A percentile compares a stretch with the other conserved stretches of the same genome.
Conservation (phyloP, 2,113 vertebrate genomes). For the Neodontobutis hainanensis region DNA sequence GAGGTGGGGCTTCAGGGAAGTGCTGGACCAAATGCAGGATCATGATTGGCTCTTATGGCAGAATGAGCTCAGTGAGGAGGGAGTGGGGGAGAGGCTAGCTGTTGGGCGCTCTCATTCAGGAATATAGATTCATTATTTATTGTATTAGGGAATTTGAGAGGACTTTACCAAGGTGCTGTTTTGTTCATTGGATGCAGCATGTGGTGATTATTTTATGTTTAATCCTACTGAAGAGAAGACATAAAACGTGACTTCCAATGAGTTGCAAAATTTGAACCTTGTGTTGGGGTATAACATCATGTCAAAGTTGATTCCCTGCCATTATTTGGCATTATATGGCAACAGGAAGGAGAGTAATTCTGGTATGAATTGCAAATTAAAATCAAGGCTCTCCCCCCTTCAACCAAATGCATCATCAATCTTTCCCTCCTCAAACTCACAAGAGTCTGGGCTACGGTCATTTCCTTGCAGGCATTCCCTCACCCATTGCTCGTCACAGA, state of each 20-base stretch:
- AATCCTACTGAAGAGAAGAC: background rate
- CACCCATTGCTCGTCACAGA: conserved; percentile 11
- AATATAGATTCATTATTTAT: conserved; percentile 68
- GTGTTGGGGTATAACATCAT: background rate
- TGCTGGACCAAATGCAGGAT: conserved; percentile 9
- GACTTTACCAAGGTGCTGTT: background rate
- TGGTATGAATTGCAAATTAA: conserved; percentile 7
- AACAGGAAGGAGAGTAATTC: background rate
- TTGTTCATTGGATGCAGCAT: background rate
- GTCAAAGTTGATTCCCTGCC: background rate
- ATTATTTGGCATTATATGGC: background rate
- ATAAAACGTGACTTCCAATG: background rate
- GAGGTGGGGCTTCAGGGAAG: conserved; percentile 43
- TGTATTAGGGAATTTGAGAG: conserved; percentile 49
- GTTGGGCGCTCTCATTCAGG: conserved; percentile 58
- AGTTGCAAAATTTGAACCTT: background rate
- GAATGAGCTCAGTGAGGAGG: conserved; percentile 26
- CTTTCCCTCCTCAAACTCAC: conserved; percentile 17
- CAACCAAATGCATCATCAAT: conserved; percentile 28
- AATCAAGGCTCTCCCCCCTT: background rate
- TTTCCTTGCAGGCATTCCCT: conserved; percentile 15
- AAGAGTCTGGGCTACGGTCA: background rate
- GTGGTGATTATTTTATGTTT: background rate
- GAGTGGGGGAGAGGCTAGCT: conserved; percentile 19
- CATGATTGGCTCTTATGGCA: conserved; percentile 46